Conservation (phyloP, 2,113 vertebrate species). For the Anhinga anhinga region DNA sequence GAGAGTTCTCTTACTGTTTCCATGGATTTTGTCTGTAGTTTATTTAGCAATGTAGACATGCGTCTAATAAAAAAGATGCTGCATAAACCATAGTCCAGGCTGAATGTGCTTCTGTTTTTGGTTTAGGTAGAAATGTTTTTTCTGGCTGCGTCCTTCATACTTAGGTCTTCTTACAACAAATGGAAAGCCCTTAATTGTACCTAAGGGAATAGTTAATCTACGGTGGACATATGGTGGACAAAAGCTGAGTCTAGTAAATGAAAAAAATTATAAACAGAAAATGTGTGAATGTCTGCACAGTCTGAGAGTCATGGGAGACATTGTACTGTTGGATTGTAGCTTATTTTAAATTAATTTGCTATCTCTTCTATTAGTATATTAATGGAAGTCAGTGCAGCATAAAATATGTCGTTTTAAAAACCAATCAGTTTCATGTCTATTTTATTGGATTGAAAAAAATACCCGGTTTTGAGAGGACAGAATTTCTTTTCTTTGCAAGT, state of each 20-base stretch:
- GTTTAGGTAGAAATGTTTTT: conserved; percentile 95
- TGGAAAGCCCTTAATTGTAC: conserved; percentile 92
- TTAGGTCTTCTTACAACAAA: conserved; percentile 97
- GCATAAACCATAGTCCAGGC: conserved; percentile 80
- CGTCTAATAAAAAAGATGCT: conserved; percentile 89
- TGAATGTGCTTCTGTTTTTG: conserved; percentile 95
- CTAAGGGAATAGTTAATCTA: conserved; percentile 88
- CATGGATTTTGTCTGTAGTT: conserved; percentile 82
- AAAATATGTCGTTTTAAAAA: background rate
- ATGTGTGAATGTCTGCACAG: conserved; percentile 82
- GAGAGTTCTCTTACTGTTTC: conserved; percentile 61
- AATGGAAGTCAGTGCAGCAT: background rate
- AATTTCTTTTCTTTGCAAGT: background rate
- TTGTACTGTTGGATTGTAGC: conserved; percentile 12
- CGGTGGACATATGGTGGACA: conserved; percentile 93
- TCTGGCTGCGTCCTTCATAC: conserved; percentile 88
- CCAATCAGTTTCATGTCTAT: background rate
- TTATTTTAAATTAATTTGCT: conserved; percentile 39
- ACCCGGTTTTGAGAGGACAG: background rate
- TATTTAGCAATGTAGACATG: conserved; percentile 79
- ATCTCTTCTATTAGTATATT: conserved; percentile 34
- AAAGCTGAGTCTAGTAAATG: conserved; percentile 87
- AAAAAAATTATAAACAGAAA: conserved; percentile 85
- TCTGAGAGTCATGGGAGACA: conserved; percentile 63
- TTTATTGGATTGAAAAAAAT: background rate